A percentile compares a stretch with the other conserved stretches of the same genome.
Conservation (phyloP, 2,113 vertebrate species). For the Hippocampus zosterae region DNA sequence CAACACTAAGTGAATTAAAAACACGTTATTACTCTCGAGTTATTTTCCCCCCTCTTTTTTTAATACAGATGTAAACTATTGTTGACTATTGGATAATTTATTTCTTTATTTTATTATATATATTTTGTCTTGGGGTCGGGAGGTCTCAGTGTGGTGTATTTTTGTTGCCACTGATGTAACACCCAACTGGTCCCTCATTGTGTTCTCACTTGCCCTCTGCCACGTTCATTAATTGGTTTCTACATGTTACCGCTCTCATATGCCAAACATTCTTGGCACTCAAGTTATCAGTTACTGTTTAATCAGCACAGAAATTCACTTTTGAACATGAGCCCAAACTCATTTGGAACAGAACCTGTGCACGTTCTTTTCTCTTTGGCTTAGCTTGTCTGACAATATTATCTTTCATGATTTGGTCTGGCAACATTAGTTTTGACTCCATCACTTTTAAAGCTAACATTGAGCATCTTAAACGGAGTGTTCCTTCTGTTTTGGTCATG, state of each 20-base stretch:
- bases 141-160: slow-evolving; percentile 4
- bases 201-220: slow-evolving; percentile 24
- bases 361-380: background rate
- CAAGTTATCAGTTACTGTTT: slow-evolving; percentile 13
- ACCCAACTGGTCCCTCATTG: slow-evolving; percentile 29
- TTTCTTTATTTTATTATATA: no score
- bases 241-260: slow-evolving; percentile 8
- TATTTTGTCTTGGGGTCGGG: no score
- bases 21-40: no score
- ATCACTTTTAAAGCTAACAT: slow-evolving; percentile 5
- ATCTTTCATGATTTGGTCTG: slow-evolving; percentile 16
- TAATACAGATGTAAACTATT: background rate
- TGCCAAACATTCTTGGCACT: slow-evolving; percentile 10
- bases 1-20: no score
- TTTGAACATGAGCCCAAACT: background rate
- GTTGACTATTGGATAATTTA: background rate
- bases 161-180: slow-evolving; percentile 30
- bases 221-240: slow-evolving; percentile 1
- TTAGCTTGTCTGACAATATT: slow-evolving; percentile 14
- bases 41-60: no score
- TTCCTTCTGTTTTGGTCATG: slow-evolving; percentile 15
- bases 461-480: slow-evolving; percentile 4
- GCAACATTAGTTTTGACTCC: background rate
- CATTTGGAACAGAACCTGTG: slow-evolving; percentile 7
- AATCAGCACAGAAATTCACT: background rate